Conservation (phyloP, 2,888 invertebrate genomes). For the Tetranychus piercei region DNA sequence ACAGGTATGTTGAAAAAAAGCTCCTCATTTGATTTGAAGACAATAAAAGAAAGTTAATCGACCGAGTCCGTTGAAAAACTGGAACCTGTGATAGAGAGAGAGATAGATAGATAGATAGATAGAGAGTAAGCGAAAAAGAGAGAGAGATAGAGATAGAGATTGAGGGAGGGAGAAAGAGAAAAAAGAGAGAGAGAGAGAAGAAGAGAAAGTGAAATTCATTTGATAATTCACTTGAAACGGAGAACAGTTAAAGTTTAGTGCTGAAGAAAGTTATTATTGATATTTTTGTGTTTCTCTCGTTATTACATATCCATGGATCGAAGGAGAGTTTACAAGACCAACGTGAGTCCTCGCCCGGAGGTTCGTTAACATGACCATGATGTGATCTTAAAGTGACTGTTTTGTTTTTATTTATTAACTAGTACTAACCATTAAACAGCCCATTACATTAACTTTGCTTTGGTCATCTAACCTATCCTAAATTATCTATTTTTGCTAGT, state of each 20-base stretch:
- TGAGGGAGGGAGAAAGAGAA: background rate
- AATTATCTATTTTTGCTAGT: too few species aligned
- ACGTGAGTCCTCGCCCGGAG: slow-evolving; percentile 1
- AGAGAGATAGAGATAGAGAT: background rate
- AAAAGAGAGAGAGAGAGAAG: background rate
- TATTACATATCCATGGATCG: background rate
- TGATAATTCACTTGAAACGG: background rate
- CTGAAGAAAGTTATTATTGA: too few species aligned
- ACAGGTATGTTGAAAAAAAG: background rate
- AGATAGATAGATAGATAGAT: too few species aligned
- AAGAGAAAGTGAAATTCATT: background rate
- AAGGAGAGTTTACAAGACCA: slow-evolving; percentile 1
- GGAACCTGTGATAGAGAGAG: background rate
- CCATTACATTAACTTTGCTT: too few species aligned
- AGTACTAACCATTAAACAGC: background rate
- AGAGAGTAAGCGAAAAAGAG: background rate
- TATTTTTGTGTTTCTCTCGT: too few species aligned
- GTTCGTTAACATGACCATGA: background rate
- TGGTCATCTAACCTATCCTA: too few species aligned
- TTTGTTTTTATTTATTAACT: background rate
- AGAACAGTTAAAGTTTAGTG: background rate
- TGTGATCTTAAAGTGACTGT: background rate
- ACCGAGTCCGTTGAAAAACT: background rate
- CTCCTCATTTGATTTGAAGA: background rate
- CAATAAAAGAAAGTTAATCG: background rate